phyloP scores from a whole-genome alignment of 2,113 vertebrate genomes.

The Cercopithecus mona region DNA sequence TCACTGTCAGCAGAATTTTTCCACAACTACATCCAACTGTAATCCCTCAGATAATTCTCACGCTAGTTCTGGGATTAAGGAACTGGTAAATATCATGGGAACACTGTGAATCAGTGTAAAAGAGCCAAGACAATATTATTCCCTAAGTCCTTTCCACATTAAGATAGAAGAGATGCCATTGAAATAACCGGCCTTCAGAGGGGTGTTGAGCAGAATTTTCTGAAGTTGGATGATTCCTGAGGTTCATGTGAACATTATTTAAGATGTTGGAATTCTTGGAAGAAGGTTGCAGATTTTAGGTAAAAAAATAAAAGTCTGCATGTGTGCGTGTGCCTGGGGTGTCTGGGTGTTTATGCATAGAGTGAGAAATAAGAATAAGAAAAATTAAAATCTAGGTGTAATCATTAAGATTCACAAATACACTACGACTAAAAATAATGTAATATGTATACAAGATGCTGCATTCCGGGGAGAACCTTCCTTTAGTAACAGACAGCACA shows the following conservation, averaged over 20 bases:
- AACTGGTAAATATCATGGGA: background rate
- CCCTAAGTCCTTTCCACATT: background rate
- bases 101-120: background rate
- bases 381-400: background rate
- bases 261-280: background rate
- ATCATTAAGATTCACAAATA: background rate
- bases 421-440: background rate
- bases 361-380: background rate
- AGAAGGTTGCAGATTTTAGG: background rate
- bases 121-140: background rate
- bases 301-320: background rate
- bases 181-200: background rate
- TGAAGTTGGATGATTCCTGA: background rate
- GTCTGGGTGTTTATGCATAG: background rate
- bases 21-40: background rate
- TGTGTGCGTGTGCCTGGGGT: background rate
- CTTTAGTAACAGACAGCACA: background rate
- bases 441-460: background rate
- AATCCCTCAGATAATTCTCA: constrained; percentile 47
- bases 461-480: background rate
- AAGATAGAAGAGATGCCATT: background rate
- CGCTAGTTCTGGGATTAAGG: background rate
- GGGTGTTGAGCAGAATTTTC: background rate
- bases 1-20: background rate
- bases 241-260: background rate